A percentile compares a stretch with the other conserved stretches of the same genome.
Conservation (phyloP, 2,888 invertebrate genomes). For the Phasia obesa region DNA sequence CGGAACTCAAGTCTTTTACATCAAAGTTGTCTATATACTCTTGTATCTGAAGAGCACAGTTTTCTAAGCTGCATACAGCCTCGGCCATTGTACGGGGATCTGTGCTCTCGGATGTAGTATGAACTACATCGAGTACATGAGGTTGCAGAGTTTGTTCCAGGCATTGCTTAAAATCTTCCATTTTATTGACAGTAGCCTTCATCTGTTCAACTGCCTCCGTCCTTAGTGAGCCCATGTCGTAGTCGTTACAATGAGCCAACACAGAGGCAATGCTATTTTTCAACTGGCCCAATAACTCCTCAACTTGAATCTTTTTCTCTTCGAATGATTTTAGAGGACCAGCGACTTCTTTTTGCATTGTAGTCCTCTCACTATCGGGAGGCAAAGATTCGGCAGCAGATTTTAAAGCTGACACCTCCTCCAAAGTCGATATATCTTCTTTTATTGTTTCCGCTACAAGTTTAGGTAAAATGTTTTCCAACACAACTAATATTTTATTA, state of each 20-base stretch:
- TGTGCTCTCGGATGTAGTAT: slow-evolving; percentile 75
- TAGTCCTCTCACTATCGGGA: slow-evolving; percentile 67
- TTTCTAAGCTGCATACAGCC: slow-evolving; percentile 77
- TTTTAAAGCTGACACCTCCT: slow-evolving; percentile 85
- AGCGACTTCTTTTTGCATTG: not conserved
- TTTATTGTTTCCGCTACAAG: slow-evolving; percentile 26
- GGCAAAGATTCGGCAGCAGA: slow-evolving; percentile 83
- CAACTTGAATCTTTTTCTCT: slow-evolving; percentile 71
- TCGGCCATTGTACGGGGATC: slow-evolving; percentile 79
- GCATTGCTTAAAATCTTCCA: slow-evolving; percentile 81
- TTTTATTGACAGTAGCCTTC: slow-evolving; percentile 78
- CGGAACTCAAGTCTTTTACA: slow-evolving; percentile 72
- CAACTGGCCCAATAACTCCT: slow-evolving; percentile 76
- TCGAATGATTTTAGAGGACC: slow-evolving; percentile 67
- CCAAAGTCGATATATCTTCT: slow-evolving; percentile 81
- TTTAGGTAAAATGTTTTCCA: slow-evolving; percentile 74
- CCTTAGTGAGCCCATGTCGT: slow-evolving; percentile 74
- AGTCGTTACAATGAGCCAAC: slow-evolving; percentile 76
- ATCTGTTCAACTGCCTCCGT: slow-evolving; percentile 74
- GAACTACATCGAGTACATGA: slow-evolving; percentile 75
- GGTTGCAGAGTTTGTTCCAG: slow-evolving; percentile 81
- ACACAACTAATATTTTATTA: slow-evolving; percentile 79
- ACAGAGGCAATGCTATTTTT: slow-evolving; percentile 78
- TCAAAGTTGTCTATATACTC: slow-evolving; percentile 75
- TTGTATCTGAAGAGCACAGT: slow-evolving; percentile 79